Evolutionary conservation across 2,113 vertebrate species (phyloP).

Genomic region (Panthera leo): DNA sequence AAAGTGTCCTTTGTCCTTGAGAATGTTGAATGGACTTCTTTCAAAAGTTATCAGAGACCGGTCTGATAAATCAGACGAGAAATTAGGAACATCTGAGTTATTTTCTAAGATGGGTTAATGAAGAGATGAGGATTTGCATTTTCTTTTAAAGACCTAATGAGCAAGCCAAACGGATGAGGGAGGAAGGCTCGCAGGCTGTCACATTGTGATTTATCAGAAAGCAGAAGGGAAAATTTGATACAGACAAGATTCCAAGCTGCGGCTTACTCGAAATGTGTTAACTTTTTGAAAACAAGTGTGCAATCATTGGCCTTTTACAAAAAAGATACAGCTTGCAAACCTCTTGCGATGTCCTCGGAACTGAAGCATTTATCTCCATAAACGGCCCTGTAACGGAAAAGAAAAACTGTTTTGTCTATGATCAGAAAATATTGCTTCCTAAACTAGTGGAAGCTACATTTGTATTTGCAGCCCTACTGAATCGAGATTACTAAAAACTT

Average conservation of each 20-base stretch:
- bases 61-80: slow-evolving; percentile 74
- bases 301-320: slow-evolving; percentile 14
- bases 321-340: slow-evolving; percentile 20
- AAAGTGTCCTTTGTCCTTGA: slow-evolving; percentile 64
- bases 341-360: not conserved
- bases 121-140: slow-evolving; percentile 74
- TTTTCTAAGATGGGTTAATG: slow-evolving; percentile 75
- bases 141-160: slow-evolving; percentile 76
- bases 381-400: not conserved
- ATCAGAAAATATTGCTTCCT: not conserved
- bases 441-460: slow-evolving; percentile 13
- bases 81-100: slow-evolving; percentile 77
- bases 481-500: slow-evolving; percentile 24
- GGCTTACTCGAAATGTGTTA: not conserved
- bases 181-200: not conserved
- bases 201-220: slow-evolving; percentile 52
- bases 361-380: not conserved
- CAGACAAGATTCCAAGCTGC: slow-evolving; percentile 39
- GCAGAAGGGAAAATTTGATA: slow-evolving; percentile 65
- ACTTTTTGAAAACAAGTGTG: slow-evolving; percentile 47
- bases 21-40: slow-evolving; percentile 66
- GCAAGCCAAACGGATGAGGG: slow-evolving; percentile 42
- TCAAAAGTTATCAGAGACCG: slow-evolving; percentile 70
- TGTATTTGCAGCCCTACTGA: slow-evolving; percentile 12
- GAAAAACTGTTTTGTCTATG: not conserved